Evolutionary conservation across 2,888 invertebrate genomes (phyloP).

Genomic region (Caenorhabditis doughertyi): DNA sequence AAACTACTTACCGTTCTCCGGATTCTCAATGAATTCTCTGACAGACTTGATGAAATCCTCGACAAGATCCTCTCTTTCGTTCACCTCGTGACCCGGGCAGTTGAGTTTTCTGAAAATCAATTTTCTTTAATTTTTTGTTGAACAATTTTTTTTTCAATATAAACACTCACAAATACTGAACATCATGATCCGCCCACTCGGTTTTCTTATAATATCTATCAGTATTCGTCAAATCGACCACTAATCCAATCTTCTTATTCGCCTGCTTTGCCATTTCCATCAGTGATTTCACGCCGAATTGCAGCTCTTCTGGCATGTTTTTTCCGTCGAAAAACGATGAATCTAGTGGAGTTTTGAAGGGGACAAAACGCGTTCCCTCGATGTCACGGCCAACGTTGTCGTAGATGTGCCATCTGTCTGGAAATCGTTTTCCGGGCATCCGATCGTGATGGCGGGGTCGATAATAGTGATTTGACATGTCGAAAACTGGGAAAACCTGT

Average conservation of each 20-base stretch:
- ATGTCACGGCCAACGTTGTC: constrained; percentile 86
- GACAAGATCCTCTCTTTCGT: constrained; percentile 71
- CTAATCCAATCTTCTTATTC: constrained; percentile 81
- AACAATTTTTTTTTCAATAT: not conserved
- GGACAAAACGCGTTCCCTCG: constrained; percentile 87
- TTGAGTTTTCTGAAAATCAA: constrained; percentile 63
- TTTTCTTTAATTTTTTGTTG: not conserved
- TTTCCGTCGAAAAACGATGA: constrained; percentile 77
- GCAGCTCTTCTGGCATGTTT: constrained; percentile 56
- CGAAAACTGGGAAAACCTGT: constrained; percentile 1
- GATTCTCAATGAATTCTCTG: constrained; percentile 60
- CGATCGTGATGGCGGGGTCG: not conserved
- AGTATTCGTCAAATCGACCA: constrained; percentile 84
- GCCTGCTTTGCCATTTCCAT: constrained; percentile 75
- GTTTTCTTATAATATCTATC: constrained; percentile 79
- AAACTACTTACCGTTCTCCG: constrained; percentile 58
- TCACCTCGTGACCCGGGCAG: constrained; percentile 76
- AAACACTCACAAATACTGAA: constrained; percentile 67
- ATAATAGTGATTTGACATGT: constrained; percentile 15
- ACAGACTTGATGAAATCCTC: constrained; percentile 68
- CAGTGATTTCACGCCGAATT: constrained; percentile 60
- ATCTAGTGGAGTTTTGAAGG: constrained; percentile 89
- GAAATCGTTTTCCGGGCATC: constrained; percentile 45
- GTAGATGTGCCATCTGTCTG: constrained; percentile 83
- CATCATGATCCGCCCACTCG: constrained; percentile 69